Conservation (phyloP, 2,113 vertebrate genomes). For the Mustela nigripes region DNA sequence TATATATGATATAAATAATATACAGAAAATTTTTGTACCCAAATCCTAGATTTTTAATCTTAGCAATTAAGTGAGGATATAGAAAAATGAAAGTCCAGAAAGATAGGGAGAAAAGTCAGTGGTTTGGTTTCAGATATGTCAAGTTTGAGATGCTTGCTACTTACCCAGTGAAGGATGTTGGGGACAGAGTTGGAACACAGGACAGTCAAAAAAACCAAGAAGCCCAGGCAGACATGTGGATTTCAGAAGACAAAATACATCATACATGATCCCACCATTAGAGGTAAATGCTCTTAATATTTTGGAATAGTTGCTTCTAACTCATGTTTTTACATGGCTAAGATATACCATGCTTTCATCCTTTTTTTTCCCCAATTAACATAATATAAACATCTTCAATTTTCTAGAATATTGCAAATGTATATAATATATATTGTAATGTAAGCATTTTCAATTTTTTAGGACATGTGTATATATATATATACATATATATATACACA, state of each 20-base stretch:
- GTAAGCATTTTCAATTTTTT: neutral
- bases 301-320: neutral
- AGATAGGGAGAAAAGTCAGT: neutral
- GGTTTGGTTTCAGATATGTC: neutral
- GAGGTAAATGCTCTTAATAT: neutral
- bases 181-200: neutral
- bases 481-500: neutral
- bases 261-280: neutral
- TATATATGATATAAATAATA: neutral
- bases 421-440: neutral
- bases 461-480: neutral
- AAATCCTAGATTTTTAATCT: neutral
- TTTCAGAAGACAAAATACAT: slow-evolving; percentile 32
- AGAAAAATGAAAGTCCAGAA: neutral
- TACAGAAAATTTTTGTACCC: neutral
- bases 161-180: neutral
- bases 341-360: neutral
- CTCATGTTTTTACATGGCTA: neutral
- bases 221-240: neutral
- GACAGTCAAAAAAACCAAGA: neutral
- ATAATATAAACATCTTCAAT: neutral
- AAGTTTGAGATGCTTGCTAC: neutral
- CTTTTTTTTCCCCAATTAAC: neutral
- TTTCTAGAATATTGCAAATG: neutral
- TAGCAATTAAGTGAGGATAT: neutral